Evolutionary conservation across 2,797 vertebrate species (phyloP).

Genomic region (Acrocephalus scirpaceus): DNA sequence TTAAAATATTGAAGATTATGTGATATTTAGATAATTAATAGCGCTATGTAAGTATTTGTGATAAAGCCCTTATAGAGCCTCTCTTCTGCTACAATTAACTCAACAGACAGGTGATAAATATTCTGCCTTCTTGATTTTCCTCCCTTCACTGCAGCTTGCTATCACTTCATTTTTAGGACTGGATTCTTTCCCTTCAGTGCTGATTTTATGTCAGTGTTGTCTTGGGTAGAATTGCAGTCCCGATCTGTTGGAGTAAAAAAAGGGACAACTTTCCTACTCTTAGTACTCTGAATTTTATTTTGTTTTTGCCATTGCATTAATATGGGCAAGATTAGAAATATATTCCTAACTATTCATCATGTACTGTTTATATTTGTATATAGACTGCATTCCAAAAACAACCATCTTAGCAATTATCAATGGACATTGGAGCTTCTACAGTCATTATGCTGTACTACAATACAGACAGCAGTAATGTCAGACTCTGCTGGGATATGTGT

Average conservation of each 20-base stretch:
- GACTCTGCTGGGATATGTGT: background rate
- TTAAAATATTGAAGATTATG: background rate
- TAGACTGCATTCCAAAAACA: background rate
- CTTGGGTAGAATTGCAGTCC: background rate
- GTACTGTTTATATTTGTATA: background rate
- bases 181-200: background rate
- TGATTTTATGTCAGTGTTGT: background rate
- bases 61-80: background rate
- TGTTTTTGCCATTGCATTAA: background rate
- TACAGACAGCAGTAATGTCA: background rate
- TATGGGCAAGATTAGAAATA: constrained; percentile 10
- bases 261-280: background rate
- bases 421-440: background rate
- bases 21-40: background rate
- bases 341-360: background rate
- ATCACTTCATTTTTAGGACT: background rate
- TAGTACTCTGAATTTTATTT: background rate
- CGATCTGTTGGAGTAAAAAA: background rate
- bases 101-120: background rate
- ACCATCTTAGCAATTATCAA: constrained; percentile 10
- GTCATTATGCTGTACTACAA: background rate
- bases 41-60: background rate
- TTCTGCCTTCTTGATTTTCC: background rate
- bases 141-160: background rate
- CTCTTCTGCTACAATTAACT: background rate